Conservation (phyloP, 2,888 invertebrate genomes). For the Caradrina kadenii region DNA sequence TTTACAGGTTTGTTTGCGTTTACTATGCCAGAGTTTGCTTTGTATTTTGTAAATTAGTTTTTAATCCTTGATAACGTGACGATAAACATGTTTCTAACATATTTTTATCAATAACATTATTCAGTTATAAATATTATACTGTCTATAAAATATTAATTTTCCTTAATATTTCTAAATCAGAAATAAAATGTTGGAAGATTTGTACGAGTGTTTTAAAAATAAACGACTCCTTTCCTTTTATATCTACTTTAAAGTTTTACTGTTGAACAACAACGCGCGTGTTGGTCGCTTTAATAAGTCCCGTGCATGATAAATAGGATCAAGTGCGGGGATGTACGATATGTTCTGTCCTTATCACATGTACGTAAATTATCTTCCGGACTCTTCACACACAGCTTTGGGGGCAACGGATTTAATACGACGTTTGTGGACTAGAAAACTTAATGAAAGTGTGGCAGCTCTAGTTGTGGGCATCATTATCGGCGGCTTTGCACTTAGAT, state of each 20-base stretch:
- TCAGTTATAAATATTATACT: not conserved
- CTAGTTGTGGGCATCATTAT: constrained; percentile 84
- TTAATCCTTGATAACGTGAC: constrained; percentile 7
- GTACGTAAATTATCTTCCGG: constrained; percentile 60
- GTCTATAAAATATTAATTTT: not conserved
- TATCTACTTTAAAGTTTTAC: constrained; percentile 80
- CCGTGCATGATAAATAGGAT: constrained; percentile 88
- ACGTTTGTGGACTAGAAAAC: constrained; percentile 81
- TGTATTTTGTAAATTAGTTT: constrained; percentile 41
- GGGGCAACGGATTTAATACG: constrained; percentile 79
- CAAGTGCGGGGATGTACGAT: constrained; percentile 78
- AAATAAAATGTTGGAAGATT: not conserved
- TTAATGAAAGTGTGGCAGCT: constrained; percentile 85
- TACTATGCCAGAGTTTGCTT: constrained; percentile 25
- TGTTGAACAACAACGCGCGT: constrained; percentile 81
- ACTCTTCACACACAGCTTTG: constrained; percentile 69
- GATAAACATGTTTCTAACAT: not conserved
- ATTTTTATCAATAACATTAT: not conserved
- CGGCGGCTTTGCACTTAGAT: constrained; percentile 82
- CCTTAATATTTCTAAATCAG: not conserved
- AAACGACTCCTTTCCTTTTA: constrained; percentile 74
- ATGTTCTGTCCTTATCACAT: constrained; percentile 70
- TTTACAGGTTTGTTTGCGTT: constrained; percentile 37
- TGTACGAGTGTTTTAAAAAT: not conserved
- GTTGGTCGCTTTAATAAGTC: constrained; percentile 88